These are phyloP conservation scores for Zosterops japonicus DNA, from an alignment of 2,113 vertebrate species.

Conservation along the genomic window DNA sequence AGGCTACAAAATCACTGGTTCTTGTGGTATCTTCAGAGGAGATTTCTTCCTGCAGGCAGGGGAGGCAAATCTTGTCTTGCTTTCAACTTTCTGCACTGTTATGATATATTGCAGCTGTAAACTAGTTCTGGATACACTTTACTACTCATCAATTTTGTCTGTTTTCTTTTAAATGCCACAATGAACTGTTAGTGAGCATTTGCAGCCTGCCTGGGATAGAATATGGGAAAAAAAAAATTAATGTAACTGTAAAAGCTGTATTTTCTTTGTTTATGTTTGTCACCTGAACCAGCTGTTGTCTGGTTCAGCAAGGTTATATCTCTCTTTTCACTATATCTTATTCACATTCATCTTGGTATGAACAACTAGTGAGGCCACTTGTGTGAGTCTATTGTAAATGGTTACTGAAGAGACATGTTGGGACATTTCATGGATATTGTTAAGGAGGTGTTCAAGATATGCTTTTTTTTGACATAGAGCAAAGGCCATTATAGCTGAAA, in stretches of 20 bases:
- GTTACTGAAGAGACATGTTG: neutral
- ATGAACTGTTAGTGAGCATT: conserved; percentile 4
- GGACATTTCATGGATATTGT: neutral
- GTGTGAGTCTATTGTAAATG: neutral
- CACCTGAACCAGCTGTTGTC: neutral
- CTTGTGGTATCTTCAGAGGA: neutral
- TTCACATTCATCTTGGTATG: neutral
- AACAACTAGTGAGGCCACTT: neutral
- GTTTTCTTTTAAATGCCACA: conserved; percentile 4
- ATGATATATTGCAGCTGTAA: conserved; percentile 25
- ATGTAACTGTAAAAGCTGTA: neutral
- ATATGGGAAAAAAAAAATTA: neutral
- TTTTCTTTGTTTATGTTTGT: conserved; percentile 23
- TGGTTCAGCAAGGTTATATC: neutral
- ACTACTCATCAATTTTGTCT: conserved; percentile 4
- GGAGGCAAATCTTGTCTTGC: neutral
- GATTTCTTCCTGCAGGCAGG: neutral
- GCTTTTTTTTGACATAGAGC: neutral
- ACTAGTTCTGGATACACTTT: neutral
- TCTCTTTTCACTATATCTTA: neutral
- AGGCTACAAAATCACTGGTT: neutral
- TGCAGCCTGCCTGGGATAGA: neutral
- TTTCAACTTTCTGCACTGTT: conserved; percentile 6
- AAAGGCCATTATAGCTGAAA: neutral
- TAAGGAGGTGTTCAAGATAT: neutral